Base-by-base conservation (phyloP, 2,113 vertebrate species). In the Sialia sialis region DNA sequence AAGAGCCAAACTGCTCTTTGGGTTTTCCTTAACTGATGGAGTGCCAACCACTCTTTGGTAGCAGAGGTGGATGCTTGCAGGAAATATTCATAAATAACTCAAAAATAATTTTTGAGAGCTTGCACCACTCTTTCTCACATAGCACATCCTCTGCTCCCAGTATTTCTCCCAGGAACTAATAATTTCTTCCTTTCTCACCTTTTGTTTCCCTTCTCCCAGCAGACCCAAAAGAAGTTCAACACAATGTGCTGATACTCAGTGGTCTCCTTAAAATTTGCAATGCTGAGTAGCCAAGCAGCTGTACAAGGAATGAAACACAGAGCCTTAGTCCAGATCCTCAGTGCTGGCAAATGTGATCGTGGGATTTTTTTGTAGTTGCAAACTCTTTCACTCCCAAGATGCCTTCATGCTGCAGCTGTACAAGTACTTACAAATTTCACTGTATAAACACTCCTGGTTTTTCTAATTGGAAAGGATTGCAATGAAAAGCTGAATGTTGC, bases 261-360 rank as follows among this genome's bases (percentile, higher is more conserved):
- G 21, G 32, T 92, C 4, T 2, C 30, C 78, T 64, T 49, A 46
- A 68, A 63, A 68, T 60, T 76, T 49, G 6, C 19, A 12, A 6
- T 6, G 10, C 16, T 18, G 63, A 56, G 19, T 3, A 48, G 54
- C 26, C 56, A 22, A 55, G 67, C 86, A 87, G 46, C 66, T 66
- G 51, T 29, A 7, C 3, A 2, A 9, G 38, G 70, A 92, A 49
- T 5, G 38, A 74, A 87, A 36, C 22, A 5, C 15, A 18, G 25
- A 67, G 13, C 36, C 43, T 51, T 0, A 0, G 21, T 59, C 34
- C 43, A 55, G 51, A n/a, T 82, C n/a, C 64, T 46, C 38, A 18
- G 43, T 18, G 34, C n/a, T 30, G 38, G 43, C 30, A 26, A 23
- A 10, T 29, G n/a, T 29, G 67, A 32, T 30, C 1, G 1, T 41